Evolutionary conservation across 2,888 invertebrate genomes (phyloP), one percentile per base, ranked within the genome.

Genomic region (Acanthoscelides obtectus): DNA sequence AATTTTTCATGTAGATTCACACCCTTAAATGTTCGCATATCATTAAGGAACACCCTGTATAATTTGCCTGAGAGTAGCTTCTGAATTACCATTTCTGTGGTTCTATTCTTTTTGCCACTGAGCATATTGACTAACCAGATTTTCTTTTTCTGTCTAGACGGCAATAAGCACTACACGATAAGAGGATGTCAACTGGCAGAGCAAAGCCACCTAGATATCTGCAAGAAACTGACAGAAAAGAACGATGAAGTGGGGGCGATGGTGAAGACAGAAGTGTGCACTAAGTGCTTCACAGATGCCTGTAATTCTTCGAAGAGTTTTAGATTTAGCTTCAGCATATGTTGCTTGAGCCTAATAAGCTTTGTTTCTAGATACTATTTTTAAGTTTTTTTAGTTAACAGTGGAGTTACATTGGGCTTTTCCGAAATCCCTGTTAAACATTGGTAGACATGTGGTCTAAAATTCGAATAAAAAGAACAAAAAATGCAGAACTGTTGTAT

Each of bases 261-360:
- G 20, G 72, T 83, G 21, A 76, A 76, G 65, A 80, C 77, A 17
- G 71, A 76, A 22, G 79, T 83, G 72, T 85, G 85, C 74, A 80
- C 82, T 2, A 76, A 87, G 66, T 90, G 90, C 79, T 85, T 87
- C 79, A 86, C 84, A 73, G 89, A 90, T 72, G 85, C 82, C 71
- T 90, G 90, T 83, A 90, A 90, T 77, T 75, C 78, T 5, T 73
- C 73, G 1, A 64, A 45, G 5, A 70, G 25, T 92, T 69, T 64
- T 20, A 3, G 17, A 17, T 12, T 45, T 45, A 45, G 45, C 17
- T 12, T 12, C 6, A 1, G 12, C 6, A 1, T 45, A 45, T 1
- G 45, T 45, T 45, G 17, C 17, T 45, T 45, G 45, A 12, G 45
- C 45, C 45, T 45, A 12, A 45, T 45, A 45, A 45, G 45, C 45